A percentile compares a stretch with the other conserved stretches of the same genome.
Evolutionary conservation across 1,140 invertebrate species (phyloP).

Genomic region (Saxidomus purpurata): DNA sequence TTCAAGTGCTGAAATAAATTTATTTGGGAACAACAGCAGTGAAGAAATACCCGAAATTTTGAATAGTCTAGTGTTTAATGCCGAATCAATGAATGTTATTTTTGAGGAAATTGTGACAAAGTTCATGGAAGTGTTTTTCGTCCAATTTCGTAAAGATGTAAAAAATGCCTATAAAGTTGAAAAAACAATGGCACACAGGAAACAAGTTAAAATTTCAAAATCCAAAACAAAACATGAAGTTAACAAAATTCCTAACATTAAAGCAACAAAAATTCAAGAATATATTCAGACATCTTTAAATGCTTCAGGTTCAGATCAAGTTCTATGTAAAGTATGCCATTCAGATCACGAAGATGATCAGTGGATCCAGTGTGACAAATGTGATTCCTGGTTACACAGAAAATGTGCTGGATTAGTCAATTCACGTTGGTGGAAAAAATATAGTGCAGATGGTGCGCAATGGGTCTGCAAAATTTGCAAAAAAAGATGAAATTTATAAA

Average conservation of each 20-base stretch:
- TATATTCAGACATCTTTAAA: too few species aligned
- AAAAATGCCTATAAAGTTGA: not conserved
- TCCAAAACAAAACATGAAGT: too few species aligned
- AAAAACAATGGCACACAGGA: conserved; percentile 27
- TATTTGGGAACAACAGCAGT: not conserved
- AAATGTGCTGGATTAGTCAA: not conserved
- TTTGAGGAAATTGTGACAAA: not conserved
- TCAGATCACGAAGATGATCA: not conserved
- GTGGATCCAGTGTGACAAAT: conserved; percentile 2
- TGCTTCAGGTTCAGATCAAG: not conserved
- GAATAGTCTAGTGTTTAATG: not conserved
- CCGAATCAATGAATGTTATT: not conserved
- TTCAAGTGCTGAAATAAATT: not conserved
- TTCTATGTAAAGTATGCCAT: not conserved
- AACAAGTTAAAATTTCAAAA: not conserved
- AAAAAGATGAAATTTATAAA: not conserved
- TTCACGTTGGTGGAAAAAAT: conserved; percentile 5
- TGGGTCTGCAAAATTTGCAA: not conserved
- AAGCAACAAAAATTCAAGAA: too few species aligned
- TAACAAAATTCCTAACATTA: too few species aligned
- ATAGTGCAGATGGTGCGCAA: not conserved
- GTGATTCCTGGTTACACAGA: not conserved
- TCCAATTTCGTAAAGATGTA: not conserved
- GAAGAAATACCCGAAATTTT: not conserved
- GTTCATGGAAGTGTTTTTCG: not conserved